phyloP scores from a whole-genome alignment of 2,797 vertebrate genomes.

The Trematomus bernacchii region DNA sequence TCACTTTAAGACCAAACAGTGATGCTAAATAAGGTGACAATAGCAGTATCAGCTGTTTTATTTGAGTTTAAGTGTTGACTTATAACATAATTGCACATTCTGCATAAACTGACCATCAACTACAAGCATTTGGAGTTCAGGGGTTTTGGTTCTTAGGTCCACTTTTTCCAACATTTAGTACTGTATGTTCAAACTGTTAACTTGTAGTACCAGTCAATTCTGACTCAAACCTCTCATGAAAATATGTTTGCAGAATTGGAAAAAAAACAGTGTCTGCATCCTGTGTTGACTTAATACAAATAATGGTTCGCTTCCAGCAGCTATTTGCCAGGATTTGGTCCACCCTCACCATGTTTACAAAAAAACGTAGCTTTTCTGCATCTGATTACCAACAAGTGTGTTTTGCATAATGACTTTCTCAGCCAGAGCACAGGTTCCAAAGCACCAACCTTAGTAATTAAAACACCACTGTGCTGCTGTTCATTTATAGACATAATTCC shows the following conservation, averaged over 20 bases:
- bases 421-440: slow-evolving; percentile 18
- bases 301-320: not conserved
- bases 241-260: not conserved
- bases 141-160: not conserved
- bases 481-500: slow-evolving; percentile 57
- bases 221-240: not conserved
- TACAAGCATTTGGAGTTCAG: not conserved
- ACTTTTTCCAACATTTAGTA: not conserved
- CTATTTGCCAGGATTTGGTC: not conserved
- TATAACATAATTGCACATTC: no score
- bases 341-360: not conserved
- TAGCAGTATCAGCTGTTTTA: not conserved
- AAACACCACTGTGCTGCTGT: slow-evolving; percentile 27
- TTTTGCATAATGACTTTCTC: slow-evolving; percentile 17
- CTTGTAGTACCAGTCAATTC: not conserved
- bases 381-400: not conserved
- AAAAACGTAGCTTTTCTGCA: not conserved
- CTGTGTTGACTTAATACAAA: not conserved
- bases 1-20: not conserved
- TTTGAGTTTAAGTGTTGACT: no score
- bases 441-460: slow-evolving; percentile 21
- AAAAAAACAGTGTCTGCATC: no score
- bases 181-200: no score
- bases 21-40: not conserved
- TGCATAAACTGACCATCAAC: not conserved